Evolutionary conservation across 2,888 invertebrate species (phyloP).

Genomic region (Ormyrus nitidulus): DNA sequence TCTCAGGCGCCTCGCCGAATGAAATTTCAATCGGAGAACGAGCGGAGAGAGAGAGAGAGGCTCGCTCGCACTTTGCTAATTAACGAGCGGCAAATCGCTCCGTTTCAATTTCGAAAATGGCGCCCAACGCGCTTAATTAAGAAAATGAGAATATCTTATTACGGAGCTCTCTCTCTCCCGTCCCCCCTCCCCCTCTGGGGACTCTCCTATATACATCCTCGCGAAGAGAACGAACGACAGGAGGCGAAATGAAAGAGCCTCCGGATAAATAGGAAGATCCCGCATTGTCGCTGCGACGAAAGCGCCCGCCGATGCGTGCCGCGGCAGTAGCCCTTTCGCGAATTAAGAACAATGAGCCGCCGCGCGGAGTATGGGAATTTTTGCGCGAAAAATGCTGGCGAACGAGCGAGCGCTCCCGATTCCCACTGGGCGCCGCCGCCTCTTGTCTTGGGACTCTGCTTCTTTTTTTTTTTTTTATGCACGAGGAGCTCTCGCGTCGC

Average conservation of each 20-base stretch:
- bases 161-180: neutral
- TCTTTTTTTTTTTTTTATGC: neutral
- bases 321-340: conserved; percentile 27
- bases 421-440: conserved; percentile 17
- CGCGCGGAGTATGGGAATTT: neutral
- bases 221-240: neutral
- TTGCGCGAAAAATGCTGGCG: neutral
- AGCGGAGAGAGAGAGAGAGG: neutral
- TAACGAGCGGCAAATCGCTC: conserved; percentile 47
- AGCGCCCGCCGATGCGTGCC: conserved; percentile 33
- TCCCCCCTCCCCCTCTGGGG: too few relatives aligned
- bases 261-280: neutral
- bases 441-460: neutral
- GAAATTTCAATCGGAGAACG: conserved; percentile 32
- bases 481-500: neutral
- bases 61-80: conserved; percentile 50
- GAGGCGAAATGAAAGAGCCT: neutral
- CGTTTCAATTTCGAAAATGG: conserved; percentile 52
- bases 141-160: conserved; percentile 51
- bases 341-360: conserved; percentile 22
- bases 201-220: too few relatives aligned
- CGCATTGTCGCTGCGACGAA: conserved; percentile 22
- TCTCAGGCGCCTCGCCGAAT: neutral
- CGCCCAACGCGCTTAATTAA: conserved; percentile 44
- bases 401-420: conserved; percentile 17